Evolutionary conservation across 2,888 invertebrate species (phyloP).

Genomic region (Synergus itoensis): DNA sequence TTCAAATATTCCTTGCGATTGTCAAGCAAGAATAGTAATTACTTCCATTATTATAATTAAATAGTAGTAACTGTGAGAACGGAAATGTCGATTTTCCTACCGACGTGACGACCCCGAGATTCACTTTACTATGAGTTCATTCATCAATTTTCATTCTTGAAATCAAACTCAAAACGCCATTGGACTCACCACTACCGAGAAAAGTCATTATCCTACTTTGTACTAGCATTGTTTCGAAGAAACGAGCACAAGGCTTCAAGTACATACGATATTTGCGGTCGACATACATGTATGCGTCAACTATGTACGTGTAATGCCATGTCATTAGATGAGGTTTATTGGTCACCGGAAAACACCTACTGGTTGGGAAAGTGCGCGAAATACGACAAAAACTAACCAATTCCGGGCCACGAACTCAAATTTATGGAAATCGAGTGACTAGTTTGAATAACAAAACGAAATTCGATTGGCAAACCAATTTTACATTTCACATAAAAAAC

Average conservation of each 20-base stretch:
- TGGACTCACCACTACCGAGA: conserved; percentile 17
- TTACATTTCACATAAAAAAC: not conserved
- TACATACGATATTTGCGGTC: conserved; percentile 35
- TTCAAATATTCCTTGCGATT: not conserved
- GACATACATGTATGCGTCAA: conserved; percentile 36
- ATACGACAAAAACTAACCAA: conserved; percentile 27
- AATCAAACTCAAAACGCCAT: conserved; percentile 8
- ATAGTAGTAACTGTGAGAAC: conserved; percentile 20
- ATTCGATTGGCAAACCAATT: conserved; percentile 34
- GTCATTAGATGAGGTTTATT: conserved; percentile 40
- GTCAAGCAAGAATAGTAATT: not conserved
- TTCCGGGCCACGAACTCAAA: conserved; percentile 1
- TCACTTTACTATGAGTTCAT: conserved; percentile 3
- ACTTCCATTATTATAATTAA: not conserved
- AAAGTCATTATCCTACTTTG: conserved; percentile 33
- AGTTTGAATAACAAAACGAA: conserved; percentile 7
- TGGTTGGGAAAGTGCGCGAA: conserved; percentile 21
- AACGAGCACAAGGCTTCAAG: conserved; percentile 35
- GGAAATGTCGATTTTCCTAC: not conserved
- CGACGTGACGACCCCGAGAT: conserved; percentile 2
- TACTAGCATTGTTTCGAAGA: conserved; percentile 24
- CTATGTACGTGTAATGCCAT: conserved; percentile 24
- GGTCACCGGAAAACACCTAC: conserved; percentile 18
- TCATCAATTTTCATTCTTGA: conserved; percentile 34
- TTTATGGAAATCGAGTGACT: conserved; percentile 33